Base-by-base conservation (phyloP, 2,113 vertebrate genomes). In the Oncorhynchus masou region DNA sequence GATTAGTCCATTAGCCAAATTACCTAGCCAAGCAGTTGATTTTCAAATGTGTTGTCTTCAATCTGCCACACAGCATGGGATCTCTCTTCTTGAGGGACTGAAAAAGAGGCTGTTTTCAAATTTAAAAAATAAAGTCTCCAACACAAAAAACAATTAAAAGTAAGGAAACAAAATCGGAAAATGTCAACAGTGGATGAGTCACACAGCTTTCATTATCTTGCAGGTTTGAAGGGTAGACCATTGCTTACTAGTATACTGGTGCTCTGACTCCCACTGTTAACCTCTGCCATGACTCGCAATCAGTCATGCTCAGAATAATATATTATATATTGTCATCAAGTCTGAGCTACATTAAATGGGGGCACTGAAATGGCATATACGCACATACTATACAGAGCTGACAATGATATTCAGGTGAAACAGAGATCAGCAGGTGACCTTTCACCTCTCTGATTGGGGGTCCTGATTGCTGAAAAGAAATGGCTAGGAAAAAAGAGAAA, bases 1-100 rank as follows among this genome's bases (percentile, higher is more conserved):
- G 91, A 92, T 93, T 91, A 92, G 90, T 91, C 90, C 92, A 93
- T 93, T 93, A 93, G 89, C 91, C 84, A 90, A 93, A 92, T 91
- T 93, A 92, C 84, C 87, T 88, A 90, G 89, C 91, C 88, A 91
- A 92, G 90, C 90, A 93, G 90, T 89, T 93, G 91, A 91, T 90
- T 92, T 90, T 81, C 88, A 86, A 88, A 91, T 84, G 87, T 83
- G 65, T 86, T 84, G 80, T 89, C 92, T 92, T 93, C 91, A 91
- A 93, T 93, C 91, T 93, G 90, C 81, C n/a, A 80, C 92, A 81
- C 91, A 94, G 92, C 91, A 74, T 90, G 92, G 79, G 83, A 76
- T 25, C 82, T 70, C 59, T 68, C 83, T 85, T 77, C n/a, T 20
- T n/a, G 31, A n/a, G 31, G 25, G 19, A 19, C 66, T 68, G 29